Evolutionary conservation across 2,113 vertebrate species (phyloP).

Genomic region (Dasyprocta punctata): DNA sequence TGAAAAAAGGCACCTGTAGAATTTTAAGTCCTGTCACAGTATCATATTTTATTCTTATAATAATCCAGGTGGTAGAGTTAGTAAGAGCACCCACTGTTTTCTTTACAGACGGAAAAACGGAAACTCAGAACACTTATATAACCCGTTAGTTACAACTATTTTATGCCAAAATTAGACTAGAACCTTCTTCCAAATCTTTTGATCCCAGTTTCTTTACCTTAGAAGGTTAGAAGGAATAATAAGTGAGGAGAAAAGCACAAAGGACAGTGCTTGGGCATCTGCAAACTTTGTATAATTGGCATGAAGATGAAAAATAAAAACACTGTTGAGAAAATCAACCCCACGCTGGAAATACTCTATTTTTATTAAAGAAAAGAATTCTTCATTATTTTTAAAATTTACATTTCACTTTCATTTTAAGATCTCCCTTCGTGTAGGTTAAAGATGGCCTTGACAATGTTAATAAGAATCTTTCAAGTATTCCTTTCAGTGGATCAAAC

Average conservation of each 20-base stretch:
- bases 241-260: background rate
- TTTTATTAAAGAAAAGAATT: background rate
- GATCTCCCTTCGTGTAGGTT: background rate
- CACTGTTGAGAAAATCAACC: background rate
- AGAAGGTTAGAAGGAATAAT: background rate
- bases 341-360: background rate
- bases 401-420: background rate
- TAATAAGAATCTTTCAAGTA: background rate
- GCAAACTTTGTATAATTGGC: background rate
- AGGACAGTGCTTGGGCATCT: background rate
- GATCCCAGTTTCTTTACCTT: background rate
- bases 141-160: background rate
- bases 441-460: background rate
- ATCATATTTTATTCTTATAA: background rate
- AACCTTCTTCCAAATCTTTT: background rate
- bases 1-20: background rate
- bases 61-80: background rate
- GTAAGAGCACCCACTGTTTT: background rate
- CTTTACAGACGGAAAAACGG: background rate
- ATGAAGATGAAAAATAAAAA: slow-evolving; percentile 1
- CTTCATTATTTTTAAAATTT: background rate
- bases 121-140: background rate
- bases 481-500: background rate
- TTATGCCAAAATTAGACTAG: background rate
- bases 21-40: background rate